Base-by-base conservation (phyloP, 2,888 invertebrate species). In the Phytoseiulus persimilis region DNA sequence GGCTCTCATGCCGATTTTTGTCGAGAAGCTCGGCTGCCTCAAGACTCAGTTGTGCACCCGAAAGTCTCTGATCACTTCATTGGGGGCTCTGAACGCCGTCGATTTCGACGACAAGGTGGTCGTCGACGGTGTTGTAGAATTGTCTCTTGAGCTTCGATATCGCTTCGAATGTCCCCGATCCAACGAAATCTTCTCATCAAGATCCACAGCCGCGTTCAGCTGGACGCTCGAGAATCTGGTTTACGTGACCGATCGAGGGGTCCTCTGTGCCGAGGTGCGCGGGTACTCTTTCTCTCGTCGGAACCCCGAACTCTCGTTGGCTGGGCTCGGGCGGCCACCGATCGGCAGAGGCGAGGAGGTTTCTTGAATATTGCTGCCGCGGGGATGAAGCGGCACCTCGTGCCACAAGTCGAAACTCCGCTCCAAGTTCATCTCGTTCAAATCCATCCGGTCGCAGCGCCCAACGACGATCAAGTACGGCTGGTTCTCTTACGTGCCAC, bases 401-500 rank as follows among this genome's bases (percentile, higher is more conserved):
- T 65, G 65, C 65, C 65, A 65, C 65, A 65, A 18, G 5, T 65
- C 65, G 18, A 65, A 65, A 65, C 18, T 65, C 28, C 28, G 65
- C 65, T 65, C 18, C 65, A 65, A 65, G 65, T 65, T 65, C 65
- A 65, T 18, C 65, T 65, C 65, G 65, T 65, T 28, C 65, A 65
- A 18, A 28, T 65, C 65, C 23, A 65, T 14, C 65, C 28, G 65
- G 65, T 65, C 65, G 28, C 1, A 23, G 23, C 14, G 65, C 28
- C 65, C 2, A 28, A 2, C 65, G 65, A 23, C 65, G 9, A 65
- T 2, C 14, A 65, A 65, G 65, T 23, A 65, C 65, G 65, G 65
- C 65, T 65, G 65, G 65, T 65, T 65, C 65, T 65, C 65, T 65
- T 65, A 65, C 65, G 65, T 65, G 65, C 65, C 65, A 65, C 65